Evolutionary conservation across 1,140 invertebrate genomes (phyloP), one percentile per base, ranked within the genome.

Genomic region (Bombus confusus): DNA sequence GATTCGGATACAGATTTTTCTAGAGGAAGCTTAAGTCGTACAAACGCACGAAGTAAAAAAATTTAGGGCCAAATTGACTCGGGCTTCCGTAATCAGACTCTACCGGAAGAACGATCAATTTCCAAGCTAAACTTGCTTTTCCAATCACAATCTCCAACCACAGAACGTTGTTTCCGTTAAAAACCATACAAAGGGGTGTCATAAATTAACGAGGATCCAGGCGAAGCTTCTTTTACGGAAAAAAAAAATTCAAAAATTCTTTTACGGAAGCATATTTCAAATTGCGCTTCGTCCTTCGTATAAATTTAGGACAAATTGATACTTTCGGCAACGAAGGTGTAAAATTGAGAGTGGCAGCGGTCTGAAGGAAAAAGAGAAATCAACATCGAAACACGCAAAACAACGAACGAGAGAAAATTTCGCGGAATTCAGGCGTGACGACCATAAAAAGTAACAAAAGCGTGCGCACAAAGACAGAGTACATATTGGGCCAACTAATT

Each of bases 361-460:
- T 0, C 1, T 3, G 25, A 62, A 34, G n/a, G 12, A 31, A 47
- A 10, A 12, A 5, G 2, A 3, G 31, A 62, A 47, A 31, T 59
- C 8, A 52, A 82, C 66, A 9, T n/a, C n/a, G 31, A 62, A 75
- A 66, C 31, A 2, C 71, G 22, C 1, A 43, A 76, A 68, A 52
- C 34, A 41, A 41, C 31, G 22, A 18, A 39, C 62, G 25, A 57
- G 47, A 10, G n/a, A 18, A 39, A 76, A 76, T 73, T 34, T 43
- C 37, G 15, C 9, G n/a, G 22, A 34, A n/a, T 39, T 68, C 62
- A 25, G 9, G 43, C 0, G 34, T 10, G 43, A 8, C 43, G 15
- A 57, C 0, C 31, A 22, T 59, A 39, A 71, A 62, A 52, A 62
- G 31, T 43, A 79, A 84, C 75, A 72, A 47, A 78, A 78, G 47